These are phyloP conservation scores for Xestobium rufovillosum DNA, from an alignment of 2,888 invertebrate genomes.

Conservation along the genomic window DNA sequence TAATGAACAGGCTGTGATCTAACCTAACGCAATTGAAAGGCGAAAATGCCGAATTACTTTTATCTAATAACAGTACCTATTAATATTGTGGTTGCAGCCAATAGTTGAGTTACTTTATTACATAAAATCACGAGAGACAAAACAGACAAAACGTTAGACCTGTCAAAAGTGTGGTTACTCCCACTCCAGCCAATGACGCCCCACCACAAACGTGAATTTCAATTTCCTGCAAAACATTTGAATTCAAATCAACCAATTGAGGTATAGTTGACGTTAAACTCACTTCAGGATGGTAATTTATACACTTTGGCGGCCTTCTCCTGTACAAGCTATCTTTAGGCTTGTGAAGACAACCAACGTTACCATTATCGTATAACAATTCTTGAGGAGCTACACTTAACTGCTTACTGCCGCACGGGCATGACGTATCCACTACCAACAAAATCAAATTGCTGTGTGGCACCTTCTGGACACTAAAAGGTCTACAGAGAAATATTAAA, in stretches of 20 bases:
- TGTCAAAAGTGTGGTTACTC: constrained; percentile 25
- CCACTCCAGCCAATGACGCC: constrained; percentile 34
- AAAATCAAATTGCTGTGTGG: constrained; percentile 84
- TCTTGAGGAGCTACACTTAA: constrained; percentile 73
- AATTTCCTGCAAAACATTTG: constrained; percentile 48
- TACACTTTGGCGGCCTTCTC: constrained; percentile 70
- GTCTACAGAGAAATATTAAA: constrained; percentile 46
- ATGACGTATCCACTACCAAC: constrained; percentile 79
- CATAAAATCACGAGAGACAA: constrained; percentile 36
- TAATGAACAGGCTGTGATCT: too few species aligned
- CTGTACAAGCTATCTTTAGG: constrained; percentile 61
- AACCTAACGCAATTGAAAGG: too few species aligned
- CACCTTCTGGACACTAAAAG: constrained; percentile 88
- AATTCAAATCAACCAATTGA: constrained; percentile 5
- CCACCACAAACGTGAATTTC: constrained; percentile 57
- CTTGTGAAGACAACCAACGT: constrained; percentile 51
- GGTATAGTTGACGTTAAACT: constrained; percentile 23
- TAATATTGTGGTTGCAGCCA: too few species aligned
- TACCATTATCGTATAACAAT: constrained; percentile 49
- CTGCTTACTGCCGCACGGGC: constrained; percentile 82
- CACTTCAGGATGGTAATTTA: constrained; percentile 84
- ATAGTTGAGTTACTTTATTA: too few species aligned
- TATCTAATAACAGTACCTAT: too few species aligned
- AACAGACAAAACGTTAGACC: constrained; percentile 29
- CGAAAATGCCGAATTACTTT: too few species aligned